A percentile compares a stretch with the other conserved stretches of the same genome.
These are phyloP conservation scores for Bombus ignitus DNA, from an alignment of 1,140 invertebrate species.

Conservation along the genomic window DNA sequence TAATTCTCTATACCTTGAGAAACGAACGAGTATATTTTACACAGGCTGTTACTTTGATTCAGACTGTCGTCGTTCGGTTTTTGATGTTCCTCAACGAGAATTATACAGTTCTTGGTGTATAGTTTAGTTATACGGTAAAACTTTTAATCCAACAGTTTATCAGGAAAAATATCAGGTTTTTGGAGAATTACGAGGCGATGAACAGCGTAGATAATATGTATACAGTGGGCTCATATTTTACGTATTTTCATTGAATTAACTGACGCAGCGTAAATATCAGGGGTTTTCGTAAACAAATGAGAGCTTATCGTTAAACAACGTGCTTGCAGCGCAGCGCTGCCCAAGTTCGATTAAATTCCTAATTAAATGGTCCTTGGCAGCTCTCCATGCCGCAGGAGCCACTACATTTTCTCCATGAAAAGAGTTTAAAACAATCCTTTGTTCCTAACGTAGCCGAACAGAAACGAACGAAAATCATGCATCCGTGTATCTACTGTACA, in stretches of 20 bases:
- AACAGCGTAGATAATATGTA: too few relatives aligned
- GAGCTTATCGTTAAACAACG: neutral
- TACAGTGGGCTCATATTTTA: neutral
- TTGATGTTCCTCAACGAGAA: too few relatives aligned
- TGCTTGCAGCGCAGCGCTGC: neutral
- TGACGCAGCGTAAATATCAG: neutral
- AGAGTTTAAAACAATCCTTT: neutral
- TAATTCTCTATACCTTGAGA: too few relatives aligned
- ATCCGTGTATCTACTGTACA: too few relatives aligned
- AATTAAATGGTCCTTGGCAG: constrained; percentile 11
- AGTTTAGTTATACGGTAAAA: neutral
- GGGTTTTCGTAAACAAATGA: neutral
- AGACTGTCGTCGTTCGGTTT: neutral
- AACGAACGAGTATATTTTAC: too few relatives aligned
- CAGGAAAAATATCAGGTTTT: too few relatives aligned
- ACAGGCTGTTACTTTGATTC: too few relatives aligned
- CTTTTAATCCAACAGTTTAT: neutral
- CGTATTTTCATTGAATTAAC: neutral
- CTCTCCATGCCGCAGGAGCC: neutral
- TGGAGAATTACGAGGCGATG: neutral
- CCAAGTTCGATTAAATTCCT: neutral
- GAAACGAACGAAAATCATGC: neutral
- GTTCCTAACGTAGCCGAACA: neutral
- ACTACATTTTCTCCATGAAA: neutral
- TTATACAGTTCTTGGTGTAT: neutral